A percentile compares a stretch with the other conserved stretches of the same genome.
phyloP scores from a whole-genome alignment of 2,113 vertebrate genomes.

The Campylorhamphus procurvoides region DNA sequence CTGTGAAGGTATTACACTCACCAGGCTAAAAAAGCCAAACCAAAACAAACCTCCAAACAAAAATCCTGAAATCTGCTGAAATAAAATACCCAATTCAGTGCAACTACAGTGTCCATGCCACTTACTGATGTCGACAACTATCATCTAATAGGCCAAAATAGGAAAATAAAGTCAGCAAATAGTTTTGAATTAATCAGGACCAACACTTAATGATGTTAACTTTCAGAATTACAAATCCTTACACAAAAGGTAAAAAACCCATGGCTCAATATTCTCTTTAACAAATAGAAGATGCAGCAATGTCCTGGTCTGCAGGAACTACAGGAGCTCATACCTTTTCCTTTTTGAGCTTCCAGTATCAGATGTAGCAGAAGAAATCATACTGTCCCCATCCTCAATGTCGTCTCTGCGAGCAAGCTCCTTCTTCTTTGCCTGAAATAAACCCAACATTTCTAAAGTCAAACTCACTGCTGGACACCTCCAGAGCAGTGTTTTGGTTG shows the following conservation, averaged over 20 bases:
- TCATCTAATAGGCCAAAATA: background rate
- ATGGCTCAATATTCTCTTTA: background rate
- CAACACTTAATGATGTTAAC: background rate
- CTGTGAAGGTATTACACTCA: background rate
- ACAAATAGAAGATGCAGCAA: background rate
- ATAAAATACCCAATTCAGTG: background rate
- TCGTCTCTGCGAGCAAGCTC: constrained; percentile 93
- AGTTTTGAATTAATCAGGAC: background rate
- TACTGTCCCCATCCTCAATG: constrained; percentile 94
- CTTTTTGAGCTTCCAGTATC: constrained; percentile 93
- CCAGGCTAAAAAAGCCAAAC: background rate
- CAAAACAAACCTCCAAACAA: background rate
- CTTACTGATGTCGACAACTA: background rate
- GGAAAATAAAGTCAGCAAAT: background rate
- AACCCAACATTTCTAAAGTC: constrained; percentile 35
- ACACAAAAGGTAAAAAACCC: background rate
- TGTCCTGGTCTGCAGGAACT: background rate
- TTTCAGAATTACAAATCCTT: background rate
- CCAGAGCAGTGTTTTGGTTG: constrained; percentile 19
- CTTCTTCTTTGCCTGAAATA: constrained; percentile 89
- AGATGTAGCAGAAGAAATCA: constrained; percentile 94
- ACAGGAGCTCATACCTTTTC: constrained; percentile 83
- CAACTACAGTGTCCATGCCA: background rate
- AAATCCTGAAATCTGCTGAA: background rate
- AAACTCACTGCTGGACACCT: constrained; percentile 12